Conservation (phyloP, 2,888 invertebrate species). For the Pegoplata infirma region DNA sequence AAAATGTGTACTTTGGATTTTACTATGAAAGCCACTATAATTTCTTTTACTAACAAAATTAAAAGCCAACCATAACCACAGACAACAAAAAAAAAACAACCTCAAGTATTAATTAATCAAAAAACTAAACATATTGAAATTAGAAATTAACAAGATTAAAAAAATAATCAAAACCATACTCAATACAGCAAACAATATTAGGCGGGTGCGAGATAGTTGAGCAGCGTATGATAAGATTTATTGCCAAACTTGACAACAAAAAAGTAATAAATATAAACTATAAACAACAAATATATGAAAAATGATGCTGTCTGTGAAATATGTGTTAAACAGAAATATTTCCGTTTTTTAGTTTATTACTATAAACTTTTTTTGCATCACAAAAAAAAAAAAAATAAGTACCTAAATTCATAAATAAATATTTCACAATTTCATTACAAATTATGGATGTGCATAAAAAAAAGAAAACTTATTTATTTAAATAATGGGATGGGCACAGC, state of each 20-base stretch:
- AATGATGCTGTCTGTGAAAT: too few relatives aligned
- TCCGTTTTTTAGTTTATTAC: conserved; percentile 24
- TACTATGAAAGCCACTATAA: too few relatives aligned
- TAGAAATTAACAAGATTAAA: conserved; percentile 7
- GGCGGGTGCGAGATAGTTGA: conserved; percentile 26
- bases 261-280: background rate
- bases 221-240: background rate
- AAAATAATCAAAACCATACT: conserved; percentile 16
- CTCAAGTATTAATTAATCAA: background rate
- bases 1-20: too few relatives aligned
- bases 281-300: background rate
- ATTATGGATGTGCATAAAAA: background rate
- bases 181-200: background rate
- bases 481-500: conserved; percentile 44
- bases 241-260: background rate
- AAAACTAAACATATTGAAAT: too few relatives aligned
- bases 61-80: conserved; percentile 8
- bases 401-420: conserved; percentile 13
- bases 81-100: background rate
- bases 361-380: conserved; percentile 2
- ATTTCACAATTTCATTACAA: conserved; percentile 32
- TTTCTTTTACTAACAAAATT: background rate
- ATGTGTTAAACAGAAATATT: conserved; percentile 48
- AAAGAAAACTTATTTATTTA: conserved; percentile 29
- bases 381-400: conserved; percentile 12